Conservation (phyloP, 2,797 vertebrate species). For the Phyllotis vaccarum region DNA sequence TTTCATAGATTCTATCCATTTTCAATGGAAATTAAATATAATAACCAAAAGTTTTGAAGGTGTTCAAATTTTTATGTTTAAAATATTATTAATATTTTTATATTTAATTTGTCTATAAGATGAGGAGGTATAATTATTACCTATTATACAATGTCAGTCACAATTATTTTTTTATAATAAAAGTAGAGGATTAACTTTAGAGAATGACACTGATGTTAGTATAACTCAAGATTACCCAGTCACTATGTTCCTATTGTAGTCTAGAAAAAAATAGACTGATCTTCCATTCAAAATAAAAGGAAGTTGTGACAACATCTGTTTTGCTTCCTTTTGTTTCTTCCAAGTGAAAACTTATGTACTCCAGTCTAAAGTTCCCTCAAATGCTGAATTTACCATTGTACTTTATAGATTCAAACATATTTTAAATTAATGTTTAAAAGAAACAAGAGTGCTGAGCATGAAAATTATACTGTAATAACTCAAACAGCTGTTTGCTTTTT, state of each 20-base stretch:
- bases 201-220: neutral
- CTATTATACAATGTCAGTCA: neutral
- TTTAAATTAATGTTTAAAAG: slow-evolving; percentile 67
- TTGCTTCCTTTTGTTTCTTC: slow-evolving; percentile 53
- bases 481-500: slow-evolving; percentile 30
- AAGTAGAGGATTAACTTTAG: neutral
- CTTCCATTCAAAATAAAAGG: neutral
- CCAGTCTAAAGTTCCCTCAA: slow-evolving; percentile 52
- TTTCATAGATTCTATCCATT: slow-evolving; percentile 18
- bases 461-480: slow-evolving; percentile 47
- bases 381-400: slow-evolving; percentile 32
- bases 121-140: slow-evolving; percentile 23
- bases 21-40: slow-evolving; percentile 2
- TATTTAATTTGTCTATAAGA: slow-evolving; percentile 33
- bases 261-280: neutral
- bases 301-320: slow-evolving; percentile 23
- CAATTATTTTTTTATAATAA: slow-evolving; percentile 44
- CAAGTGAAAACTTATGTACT: slow-evolving; percentile 51
- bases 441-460: slow-evolving; percentile 23
- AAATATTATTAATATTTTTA: slow-evolving; percentile 43
- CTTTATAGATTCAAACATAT: slow-evolving; percentile 8
- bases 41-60: slow-evolving; percentile 6
- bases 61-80: slow-evolving; percentile 24
- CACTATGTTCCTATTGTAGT: neutral
- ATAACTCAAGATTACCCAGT: neutral